Conservation (phyloP, 2,888 invertebrate species). For the Carabus problematicus region DNA sequence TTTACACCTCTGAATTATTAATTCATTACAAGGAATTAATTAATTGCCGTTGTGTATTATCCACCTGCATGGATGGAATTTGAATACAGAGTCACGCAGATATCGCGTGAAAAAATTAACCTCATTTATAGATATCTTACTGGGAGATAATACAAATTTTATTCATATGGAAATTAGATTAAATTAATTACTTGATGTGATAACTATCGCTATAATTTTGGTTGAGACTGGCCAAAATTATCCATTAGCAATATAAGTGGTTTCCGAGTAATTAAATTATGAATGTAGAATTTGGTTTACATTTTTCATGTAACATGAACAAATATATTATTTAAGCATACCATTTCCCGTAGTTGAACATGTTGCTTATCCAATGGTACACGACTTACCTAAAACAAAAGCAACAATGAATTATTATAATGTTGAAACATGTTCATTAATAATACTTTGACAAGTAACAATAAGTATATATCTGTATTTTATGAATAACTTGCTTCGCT, state of each 20-base stretch:
- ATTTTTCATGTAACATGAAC: too few relatives aligned
- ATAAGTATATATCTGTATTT: background rate
- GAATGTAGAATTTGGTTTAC: too few relatives aligned
- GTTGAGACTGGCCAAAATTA: too few relatives aligned
- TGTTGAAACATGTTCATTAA: background rate
- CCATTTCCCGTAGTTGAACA: too few relatives aligned
- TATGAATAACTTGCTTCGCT: too few relatives aligned
- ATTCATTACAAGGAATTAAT: constrained; percentile 31
- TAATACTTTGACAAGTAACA: background rate
- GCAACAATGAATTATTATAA: constrained; percentile 9
- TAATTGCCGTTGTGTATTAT: constrained; percentile 16
- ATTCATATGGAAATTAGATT: too few relatives aligned
- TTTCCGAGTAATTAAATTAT: too few relatives aligned
- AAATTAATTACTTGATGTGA: too few relatives aligned
- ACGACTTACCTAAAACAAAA: constrained; percentile 28
- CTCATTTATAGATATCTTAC: background rate
- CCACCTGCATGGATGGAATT: background rate
- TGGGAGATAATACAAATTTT: background rate
- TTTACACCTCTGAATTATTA: constrained; percentile 33
- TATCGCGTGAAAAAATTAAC: background rate
- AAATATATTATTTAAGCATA: too few relatives aligned
- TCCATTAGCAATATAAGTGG: too few relatives aligned
- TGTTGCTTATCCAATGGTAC: too few relatives aligned
- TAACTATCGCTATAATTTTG: too few relatives aligned
- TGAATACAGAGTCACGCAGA: background rate